Evolutionary conservation across 2,888 invertebrate genomes (phyloP).

Genomic region (Microplitis manilae): DNA sequence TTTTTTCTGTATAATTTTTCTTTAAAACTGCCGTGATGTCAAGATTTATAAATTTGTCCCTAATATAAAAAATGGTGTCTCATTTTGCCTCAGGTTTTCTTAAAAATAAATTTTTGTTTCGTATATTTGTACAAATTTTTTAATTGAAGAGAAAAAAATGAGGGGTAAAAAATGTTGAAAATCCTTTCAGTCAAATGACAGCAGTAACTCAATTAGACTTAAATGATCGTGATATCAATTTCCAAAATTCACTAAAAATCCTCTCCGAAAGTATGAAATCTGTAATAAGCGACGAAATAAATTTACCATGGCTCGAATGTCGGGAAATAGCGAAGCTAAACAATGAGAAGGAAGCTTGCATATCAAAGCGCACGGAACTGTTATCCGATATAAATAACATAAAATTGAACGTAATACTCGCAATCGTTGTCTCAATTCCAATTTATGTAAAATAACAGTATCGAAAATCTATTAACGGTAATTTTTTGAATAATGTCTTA

Average conservation of each 20-base stretch:
- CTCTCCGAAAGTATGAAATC: background rate
- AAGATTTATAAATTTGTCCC: too few relatives aligned
- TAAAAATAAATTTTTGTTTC: too few relatives aligned
- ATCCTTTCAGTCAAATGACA: background rate
- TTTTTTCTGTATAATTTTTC: too few relatives aligned
- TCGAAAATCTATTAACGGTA: too few relatives aligned
- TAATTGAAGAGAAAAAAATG: too few relatives aligned
- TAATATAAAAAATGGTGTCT: too few relatives aligned
- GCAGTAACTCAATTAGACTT: background rate
- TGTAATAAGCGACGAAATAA: background rate
- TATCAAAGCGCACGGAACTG: background rate
- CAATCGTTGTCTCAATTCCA: too few relatives aligned
- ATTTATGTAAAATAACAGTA: too few relatives aligned
- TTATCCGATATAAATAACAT: background rate
- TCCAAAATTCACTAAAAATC: background rate
- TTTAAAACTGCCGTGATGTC: too few relatives aligned
- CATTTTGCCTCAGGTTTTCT: too few relatives aligned
- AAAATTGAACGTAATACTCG: background rate
- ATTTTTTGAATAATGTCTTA: constrained; percentile 27
- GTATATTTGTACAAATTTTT: too few relatives aligned
- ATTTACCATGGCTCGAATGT: background rate
- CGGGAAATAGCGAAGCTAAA: background rate
- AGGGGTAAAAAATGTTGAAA: too few relatives aligned
- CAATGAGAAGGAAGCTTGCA: background rate
- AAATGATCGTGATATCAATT: background rate